These are phyloP conservation scores for Hirundichthys speculiger DNA, from an alignment of 2,113 vertebrate species.

Conservation along the genomic window DNA sequence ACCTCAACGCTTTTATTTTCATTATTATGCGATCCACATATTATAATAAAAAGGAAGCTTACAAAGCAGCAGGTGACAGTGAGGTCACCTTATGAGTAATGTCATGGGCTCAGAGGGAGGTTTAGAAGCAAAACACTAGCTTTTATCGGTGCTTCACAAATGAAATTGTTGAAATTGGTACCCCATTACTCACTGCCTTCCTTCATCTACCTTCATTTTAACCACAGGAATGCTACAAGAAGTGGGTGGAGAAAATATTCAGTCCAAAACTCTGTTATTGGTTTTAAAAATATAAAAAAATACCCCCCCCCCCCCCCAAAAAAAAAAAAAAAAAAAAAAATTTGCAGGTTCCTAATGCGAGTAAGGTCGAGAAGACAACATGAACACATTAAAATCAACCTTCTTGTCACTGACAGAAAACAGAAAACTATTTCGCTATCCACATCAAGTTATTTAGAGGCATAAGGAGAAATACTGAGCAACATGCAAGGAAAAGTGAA, in stretches of 20 bases:
- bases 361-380: slow-evolving; percentile 12
- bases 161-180: slow-evolving; percentile 26
- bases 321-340: no score
- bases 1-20: not conserved
- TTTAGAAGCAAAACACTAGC: slow-evolving; percentile 24
- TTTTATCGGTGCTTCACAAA: slow-evolving; percentile 22
- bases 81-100: slow-evolving; percentile 35
- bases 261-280: slow-evolving; percentile 20
- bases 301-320: no score
- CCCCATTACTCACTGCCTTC: slow-evolving; percentile 45
- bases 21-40: not conserved
- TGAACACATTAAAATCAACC: slow-evolving; percentile 1
- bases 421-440: slow-evolving; percentile 20
- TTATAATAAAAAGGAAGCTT: not conserved
- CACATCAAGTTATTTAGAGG: slow-evolving; percentile 3
- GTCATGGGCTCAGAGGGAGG: slow-evolving; percentile 7
- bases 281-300: no score
- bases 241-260: slow-evolving; percentile 44
- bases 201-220: slow-evolving; percentile 23
- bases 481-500: not conserved
- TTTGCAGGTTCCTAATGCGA: slow-evolving; percentile 3
- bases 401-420: slow-evolving; percentile 5
- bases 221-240: slow-evolving; percentile 49
- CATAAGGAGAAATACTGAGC: not conserved
- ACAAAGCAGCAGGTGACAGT: slow-evolving; percentile 26